Conservation (phyloP, 2,797 vertebrate species). For the Phrynocephalus guinanensis region DNA sequence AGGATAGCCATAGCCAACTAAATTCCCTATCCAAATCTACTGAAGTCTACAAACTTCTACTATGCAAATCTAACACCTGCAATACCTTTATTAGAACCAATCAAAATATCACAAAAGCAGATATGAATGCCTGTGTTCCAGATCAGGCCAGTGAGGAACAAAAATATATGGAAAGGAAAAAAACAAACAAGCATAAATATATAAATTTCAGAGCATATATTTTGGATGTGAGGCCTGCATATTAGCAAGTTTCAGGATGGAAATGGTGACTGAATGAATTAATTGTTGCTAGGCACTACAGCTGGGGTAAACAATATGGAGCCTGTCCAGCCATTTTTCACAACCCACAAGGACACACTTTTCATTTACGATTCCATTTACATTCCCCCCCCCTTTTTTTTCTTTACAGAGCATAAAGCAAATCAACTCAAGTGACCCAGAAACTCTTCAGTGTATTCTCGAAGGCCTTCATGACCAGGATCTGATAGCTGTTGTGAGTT, state of each 20-base stretch:
- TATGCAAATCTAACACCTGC: neutral
- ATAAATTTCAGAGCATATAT: neutral
- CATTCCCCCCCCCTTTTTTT: no score
- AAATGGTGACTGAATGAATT: neutral
- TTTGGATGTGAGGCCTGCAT: neutral
- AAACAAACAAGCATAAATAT: neutral
- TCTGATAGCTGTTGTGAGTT: no score
- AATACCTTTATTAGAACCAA: neutral
- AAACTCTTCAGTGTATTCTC: no score
- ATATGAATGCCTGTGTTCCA: neutral
- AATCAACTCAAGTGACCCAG: no score
- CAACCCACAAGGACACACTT: no score
- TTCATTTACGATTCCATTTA: no score
- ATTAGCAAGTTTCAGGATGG: neutral
- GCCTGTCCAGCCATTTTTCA: no score
- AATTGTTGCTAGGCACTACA: neutral
- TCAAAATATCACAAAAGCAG: neutral
- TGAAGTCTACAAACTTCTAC: neutral
- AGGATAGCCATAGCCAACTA: neutral
- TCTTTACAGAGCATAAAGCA: no score
- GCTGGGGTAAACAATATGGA: no score
- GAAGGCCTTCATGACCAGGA: no score
- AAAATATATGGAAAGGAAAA: neutral
- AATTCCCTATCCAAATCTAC: neutral
- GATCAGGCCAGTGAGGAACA: neutral